These are phyloP conservation scores for Apomyelois bistriatella DNA, from an alignment of 2,888 invertebrate species.

Conservation along the genomic window DNA sequence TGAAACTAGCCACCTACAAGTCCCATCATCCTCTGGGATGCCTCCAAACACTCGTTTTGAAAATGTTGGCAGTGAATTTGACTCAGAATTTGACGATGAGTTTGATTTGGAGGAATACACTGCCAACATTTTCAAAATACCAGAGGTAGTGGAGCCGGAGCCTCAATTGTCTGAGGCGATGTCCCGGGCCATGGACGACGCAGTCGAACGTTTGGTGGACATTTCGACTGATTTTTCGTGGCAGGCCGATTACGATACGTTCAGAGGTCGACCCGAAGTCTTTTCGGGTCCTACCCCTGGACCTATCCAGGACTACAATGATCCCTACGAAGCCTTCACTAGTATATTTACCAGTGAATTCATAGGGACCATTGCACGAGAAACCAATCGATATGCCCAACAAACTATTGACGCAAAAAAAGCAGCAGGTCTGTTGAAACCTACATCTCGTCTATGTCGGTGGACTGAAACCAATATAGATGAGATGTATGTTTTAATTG, in stretches of 20 bases:
- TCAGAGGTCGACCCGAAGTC: neutral
- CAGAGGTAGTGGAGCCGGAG: neutral
- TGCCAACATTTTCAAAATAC: neutral
- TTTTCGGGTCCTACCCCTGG: neutral
- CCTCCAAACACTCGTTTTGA: neutral
- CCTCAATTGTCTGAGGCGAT: neutral
- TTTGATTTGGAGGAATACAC: neutral
- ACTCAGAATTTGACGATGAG: neutral
- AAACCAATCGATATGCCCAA: neutral
- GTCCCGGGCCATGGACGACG: neutral
- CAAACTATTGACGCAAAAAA: no score
- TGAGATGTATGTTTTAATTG: slow-evolving; percentile 21
- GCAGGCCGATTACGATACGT: neutral
- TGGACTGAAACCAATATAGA: no score
- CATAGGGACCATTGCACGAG: neutral
- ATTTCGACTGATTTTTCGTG: neutral
- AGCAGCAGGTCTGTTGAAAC: neutral
- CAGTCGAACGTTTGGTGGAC: neutral
- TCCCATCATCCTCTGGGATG: neutral
- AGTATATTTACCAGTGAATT: neutral
- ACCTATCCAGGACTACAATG: neutral
- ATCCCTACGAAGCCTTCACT: neutral
- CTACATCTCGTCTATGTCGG: neutral
- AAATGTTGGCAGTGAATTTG: neutral
- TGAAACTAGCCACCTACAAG: neutral